These are phyloP conservation scores for Mustela lutreola DNA, from an alignment of 2,113 vertebrate genomes.

Conservation along the genomic window DNA sequence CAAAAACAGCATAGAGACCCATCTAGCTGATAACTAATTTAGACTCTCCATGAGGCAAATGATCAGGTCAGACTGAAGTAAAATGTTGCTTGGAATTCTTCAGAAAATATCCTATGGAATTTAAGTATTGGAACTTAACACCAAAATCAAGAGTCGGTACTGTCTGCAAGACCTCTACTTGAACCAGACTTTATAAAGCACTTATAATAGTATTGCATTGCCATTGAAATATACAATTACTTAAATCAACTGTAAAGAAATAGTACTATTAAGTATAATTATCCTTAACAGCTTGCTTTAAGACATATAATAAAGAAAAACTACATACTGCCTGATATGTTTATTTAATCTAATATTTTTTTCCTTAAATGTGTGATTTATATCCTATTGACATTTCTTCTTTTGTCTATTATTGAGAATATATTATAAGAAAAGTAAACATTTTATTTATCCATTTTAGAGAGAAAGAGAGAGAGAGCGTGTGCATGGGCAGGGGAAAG, in stretches of 20 bases:
- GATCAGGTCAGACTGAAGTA: not conserved
- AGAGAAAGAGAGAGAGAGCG: not conserved
- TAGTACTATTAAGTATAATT: conserved; percentile 16
- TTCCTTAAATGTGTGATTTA: not conserved
- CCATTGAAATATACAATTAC: conserved; percentile 48
- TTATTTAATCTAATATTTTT: not conserved
- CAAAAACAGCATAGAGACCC: not conserved
- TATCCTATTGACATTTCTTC: not conserved
- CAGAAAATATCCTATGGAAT: not conserved
- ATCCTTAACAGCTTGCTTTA: not conserved
- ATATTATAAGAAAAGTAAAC: not conserved
- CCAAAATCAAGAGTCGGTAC: not conserved
- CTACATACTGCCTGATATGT: not conserved
- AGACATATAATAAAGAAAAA: not conserved
- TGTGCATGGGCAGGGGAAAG: not conserved
- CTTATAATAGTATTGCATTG: not conserved
- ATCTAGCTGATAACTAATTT: not conserved
- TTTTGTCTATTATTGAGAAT: not conserved
- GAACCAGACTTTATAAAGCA: not conserved
- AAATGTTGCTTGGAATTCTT: not conserved
- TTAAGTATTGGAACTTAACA: not conserved
- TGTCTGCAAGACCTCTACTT: not conserved
- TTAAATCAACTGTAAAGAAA: conserved; percentile 47
- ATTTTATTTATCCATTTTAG: not conserved
- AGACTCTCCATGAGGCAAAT: not conserved